These are phyloP conservation scores for Apistogramma diplotaenia DNA, from an alignment of 2,113 vertebrate species.

Conservation along the genomic window DNA sequence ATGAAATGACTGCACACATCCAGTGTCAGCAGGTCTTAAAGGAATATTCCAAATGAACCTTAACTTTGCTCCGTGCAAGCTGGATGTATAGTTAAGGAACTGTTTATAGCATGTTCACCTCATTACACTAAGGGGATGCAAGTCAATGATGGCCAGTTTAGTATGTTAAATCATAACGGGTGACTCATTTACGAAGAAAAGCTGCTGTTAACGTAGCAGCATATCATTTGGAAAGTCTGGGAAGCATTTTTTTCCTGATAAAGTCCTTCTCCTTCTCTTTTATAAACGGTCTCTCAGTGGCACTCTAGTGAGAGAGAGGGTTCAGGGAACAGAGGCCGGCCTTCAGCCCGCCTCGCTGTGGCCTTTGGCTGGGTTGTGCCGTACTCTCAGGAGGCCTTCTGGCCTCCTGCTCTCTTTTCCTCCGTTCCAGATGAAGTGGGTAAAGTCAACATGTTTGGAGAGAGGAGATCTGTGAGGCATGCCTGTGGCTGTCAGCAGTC, in stretches of 20 bases:
- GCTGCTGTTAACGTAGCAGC: neutral
- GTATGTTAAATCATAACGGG: neutral
- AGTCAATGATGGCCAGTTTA: neutral
- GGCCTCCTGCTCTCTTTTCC: conserved; percentile 53
- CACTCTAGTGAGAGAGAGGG: conserved; percentile 3
- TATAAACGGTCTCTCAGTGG: conserved; percentile 5
- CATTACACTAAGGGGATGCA: neutral
- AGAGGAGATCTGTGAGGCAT: conserved; percentile 43
- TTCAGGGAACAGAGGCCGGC: conserved; percentile 35
- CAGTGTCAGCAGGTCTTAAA: neutral
- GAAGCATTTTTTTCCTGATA: conserved; percentile 3
- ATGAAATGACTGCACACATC: neutral
- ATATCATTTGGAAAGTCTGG: conserved; percentile 1
- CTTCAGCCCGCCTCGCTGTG: conserved; percentile 42
- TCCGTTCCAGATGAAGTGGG: conserved; percentile 34
- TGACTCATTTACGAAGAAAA: neutral
- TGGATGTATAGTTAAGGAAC: no score
- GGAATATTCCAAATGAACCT: neutral
- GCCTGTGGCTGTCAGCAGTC: conserved; percentile 49
- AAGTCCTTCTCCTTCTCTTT: conserved; percentile 1
- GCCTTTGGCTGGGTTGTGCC: conserved; percentile 16
- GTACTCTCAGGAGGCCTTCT: conserved; percentile 17
- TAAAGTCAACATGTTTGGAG: conserved; percentile 55
- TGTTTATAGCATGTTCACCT: neutral
- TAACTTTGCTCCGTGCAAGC: neutral